Conservation (phyloP, 2,888 invertebrate genomes). For the Aphrophora alni region DNA sequence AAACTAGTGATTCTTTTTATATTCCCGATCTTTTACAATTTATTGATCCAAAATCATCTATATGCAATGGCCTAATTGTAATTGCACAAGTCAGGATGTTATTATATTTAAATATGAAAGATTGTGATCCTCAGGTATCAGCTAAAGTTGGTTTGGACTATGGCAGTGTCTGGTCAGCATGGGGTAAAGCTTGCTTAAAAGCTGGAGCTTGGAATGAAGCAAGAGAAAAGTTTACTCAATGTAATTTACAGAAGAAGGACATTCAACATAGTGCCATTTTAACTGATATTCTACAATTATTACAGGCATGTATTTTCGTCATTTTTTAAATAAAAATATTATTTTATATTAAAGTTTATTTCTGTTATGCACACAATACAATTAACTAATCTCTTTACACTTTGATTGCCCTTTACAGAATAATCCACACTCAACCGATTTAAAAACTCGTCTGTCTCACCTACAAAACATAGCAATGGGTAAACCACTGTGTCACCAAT, state of each 20-base stretch:
- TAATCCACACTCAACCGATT: conserved; percentile 28
- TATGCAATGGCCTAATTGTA: too few relatives aligned
- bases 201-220: conserved; percentile 81
- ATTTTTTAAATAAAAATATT: too few relatives aligned
- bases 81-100: too few relatives aligned
- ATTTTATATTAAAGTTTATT: not conserved
- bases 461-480: conserved; percentile 30
- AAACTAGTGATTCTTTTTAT: too few relatives aligned
- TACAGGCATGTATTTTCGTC: conserved; percentile 38
- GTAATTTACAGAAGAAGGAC: conserved; percentile 58
- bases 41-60: too few relatives aligned
- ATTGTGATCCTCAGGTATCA: conserved; percentile 64
- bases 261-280: conserved; percentile 41
- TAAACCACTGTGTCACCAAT: conserved; percentile 13
- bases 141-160: conserved; percentile 84
- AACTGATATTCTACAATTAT: conserved; percentile 47
- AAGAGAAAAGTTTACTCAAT: conserved; percentile 73
- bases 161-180: conserved; percentile 81
- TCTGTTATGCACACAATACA: too few relatives aligned
- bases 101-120: not conserved
- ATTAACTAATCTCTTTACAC: too few relatives aligned
- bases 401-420: conserved; percentile 16
- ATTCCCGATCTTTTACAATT: too few relatives aligned
- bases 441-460: conserved; percentile 30
- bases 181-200: conserved; percentile 84